Evolutionary conservation across 2,888 invertebrate species (phyloP), one percentile per base, ranked within the genome.

Genomic region (Corythucha ciliata): DNA sequence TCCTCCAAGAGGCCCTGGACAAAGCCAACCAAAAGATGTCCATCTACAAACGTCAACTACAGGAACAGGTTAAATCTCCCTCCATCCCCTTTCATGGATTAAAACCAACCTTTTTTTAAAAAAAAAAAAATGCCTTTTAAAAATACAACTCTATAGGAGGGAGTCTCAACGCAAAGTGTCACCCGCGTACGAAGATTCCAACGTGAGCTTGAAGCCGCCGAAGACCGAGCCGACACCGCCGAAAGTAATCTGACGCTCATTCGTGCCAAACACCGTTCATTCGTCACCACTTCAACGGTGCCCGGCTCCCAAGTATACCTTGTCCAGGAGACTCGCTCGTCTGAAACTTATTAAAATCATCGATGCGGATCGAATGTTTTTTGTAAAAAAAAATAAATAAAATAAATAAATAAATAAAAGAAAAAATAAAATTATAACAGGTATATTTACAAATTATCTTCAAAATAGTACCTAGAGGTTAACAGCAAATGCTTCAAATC

Each of bases 121-220:
- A 12, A 29, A 10, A 29, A 29, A 10, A 29, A 8, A 29, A 29
- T 29, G n/a, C 12, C 12, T 12, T 12, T 16, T 8, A 36, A 36
- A 36, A 8, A 36, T 8, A n/a, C n/a, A n/a, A n/a, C 55, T 62
- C 65, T 65, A 29, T 68, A 87, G 86, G 92, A 93, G 79, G 88
- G 90, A 64, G 76, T 89, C 71, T 90, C 90, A 63, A 81, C 82
- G 71, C 90, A 90, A 73, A 88, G 83, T 72, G 84, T 94, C 64
- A 91, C 91, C 69, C 81, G 94, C 69, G 93, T 93, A 63, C 90
- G 94, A 71, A 84, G 93, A 74, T 94, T 94, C 92, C 94, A 96
- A 73, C 83, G 94, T 66, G 94, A 96, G 74, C 74, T 96, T 69
- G 94, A 96, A 71, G 93, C 94, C 48, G 94, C 94, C 61, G 94